A percentile compares a stretch with the other conserved stretches of the same genome.
phyloP scores from a whole-genome alignment of 53 echinoderm and acorn worm genomes.

The Zoroaster sp. region DNA sequence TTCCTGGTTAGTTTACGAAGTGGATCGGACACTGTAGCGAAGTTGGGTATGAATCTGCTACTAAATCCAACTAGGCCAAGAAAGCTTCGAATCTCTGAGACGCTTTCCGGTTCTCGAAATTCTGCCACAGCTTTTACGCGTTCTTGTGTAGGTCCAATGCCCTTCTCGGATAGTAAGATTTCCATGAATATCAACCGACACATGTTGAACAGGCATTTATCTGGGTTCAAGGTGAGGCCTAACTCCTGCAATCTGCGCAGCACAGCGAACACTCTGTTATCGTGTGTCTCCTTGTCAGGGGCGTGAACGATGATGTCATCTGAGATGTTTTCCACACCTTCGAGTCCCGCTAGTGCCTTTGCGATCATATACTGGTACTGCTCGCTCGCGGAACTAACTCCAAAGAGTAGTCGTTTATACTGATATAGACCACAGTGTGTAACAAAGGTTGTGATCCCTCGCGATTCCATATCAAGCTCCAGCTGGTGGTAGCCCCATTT shows the following conservation, averaged over 20 bases:
- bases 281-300: conserved; percentile 50
- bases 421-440: no score
- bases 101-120: conserved; percentile 46
- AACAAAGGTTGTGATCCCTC: no score
- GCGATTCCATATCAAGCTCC: no score
- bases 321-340: conserved; percentile 61
- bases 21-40: conserved; percentile 63
- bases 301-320: conserved; percentile 72
- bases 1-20: conserved; percentile 45
- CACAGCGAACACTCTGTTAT: conserved; percentile 29
- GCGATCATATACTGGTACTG: conserved; percentile 57
- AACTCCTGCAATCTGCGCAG: conserved; percentile 1
- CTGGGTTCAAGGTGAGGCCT: conserved; percentile 43
- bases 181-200: conserved; percentile 61
- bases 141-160: conserved; percentile 50
- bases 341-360: conserved; percentile 36
- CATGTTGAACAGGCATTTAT: conserved; percentile 66
- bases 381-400: no score
- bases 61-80: conserved; percentile 66
- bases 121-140: conserved; percentile 47
- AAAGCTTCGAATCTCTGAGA: conserved; percentile 63
- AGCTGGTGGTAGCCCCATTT: no score
- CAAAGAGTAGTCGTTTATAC: no score
- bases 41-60: conserved; percentile 51
- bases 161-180: conserved; percentile 34